These are phyloP conservation scores for Tapirus terrestris DNA, from an alignment of 2,113 vertebrate genomes.

Conservation along the genomic window DNA sequence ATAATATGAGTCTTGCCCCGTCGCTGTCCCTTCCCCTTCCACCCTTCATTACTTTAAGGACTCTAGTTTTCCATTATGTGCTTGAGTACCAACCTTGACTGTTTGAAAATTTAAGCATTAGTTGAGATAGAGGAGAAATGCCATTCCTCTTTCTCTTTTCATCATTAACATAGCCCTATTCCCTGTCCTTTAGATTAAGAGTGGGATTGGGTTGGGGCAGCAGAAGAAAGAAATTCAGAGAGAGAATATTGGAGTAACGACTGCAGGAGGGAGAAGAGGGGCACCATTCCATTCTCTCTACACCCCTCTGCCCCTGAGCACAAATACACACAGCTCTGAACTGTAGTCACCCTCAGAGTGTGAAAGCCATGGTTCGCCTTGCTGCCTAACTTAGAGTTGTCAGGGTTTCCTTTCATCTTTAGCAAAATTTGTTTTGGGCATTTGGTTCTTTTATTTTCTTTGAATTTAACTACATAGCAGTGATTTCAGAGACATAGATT, in stretches of 20 bases:
- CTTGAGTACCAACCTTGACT: neutral
- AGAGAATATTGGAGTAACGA: neutral
- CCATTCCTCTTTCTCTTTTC: neutral
- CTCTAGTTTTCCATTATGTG: neutral
- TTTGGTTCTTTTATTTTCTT: conserved; percentile 51
- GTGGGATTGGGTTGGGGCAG: neutral
- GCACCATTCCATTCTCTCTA: neutral
- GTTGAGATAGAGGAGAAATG: neutral
- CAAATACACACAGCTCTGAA: neutral
- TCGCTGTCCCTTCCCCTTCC: neutral
- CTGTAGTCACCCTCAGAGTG: neutral
- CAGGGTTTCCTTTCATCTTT: conserved; percentile 10
- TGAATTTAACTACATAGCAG: neutral
- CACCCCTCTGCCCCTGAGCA: neutral
- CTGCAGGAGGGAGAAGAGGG: neutral
- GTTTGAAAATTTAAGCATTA: conserved; percentile 21
- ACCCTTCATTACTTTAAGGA: neutral
- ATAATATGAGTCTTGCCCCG: neutral
- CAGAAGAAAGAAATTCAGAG: neutral
- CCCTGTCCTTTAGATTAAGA: neutral
- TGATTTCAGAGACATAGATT: conserved; percentile 26
- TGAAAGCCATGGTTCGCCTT: neutral
- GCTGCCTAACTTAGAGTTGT: neutral
- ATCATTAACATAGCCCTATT: conserved; percentile 21
- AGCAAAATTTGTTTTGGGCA: neutral